These are phyloP conservation scores for Naso thynnoides DNA, from an alignment of 2,797 vertebrate species.

Conservation along the genomic window DNA sequence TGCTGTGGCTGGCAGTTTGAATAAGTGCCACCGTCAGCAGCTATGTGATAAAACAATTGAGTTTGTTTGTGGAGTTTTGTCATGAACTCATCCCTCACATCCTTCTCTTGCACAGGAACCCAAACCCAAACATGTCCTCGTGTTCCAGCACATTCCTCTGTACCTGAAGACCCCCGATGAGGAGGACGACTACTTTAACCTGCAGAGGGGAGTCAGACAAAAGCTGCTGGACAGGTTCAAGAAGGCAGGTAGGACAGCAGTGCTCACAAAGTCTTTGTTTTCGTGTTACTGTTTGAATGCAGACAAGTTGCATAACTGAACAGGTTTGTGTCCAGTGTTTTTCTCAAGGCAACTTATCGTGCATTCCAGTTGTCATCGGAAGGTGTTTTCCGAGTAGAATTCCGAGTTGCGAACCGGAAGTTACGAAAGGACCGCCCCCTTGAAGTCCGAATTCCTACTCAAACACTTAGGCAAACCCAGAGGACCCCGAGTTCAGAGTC, in stretches of 20 bases:
- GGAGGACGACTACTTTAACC: slow-evolving; percentile 94
- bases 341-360: slow-evolving; percentile 6
- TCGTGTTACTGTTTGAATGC: neutral
- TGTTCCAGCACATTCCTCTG: slow-evolving; percentile 97
- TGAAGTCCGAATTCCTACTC: too few species aligned
- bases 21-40: neutral
- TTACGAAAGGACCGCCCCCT: too few species aligned
- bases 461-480: too few species aligned
- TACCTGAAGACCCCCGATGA: slow-evolving; percentile 89
- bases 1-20: slow-evolving; percentile 17
- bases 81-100: slow-evolving; percentile 2
- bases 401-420: too few species aligned
- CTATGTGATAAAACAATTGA: slow-evolving; percentile 6
- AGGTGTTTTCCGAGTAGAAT: too few species aligned
- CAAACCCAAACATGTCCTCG: slow-evolving; percentile 87
- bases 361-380: too few species aligned
- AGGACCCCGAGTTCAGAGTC: too few species aligned
- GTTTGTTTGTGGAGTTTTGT: neutral
- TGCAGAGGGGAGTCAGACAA: slow-evolving; percentile 85
- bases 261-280: neutral
- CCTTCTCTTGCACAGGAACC: slow-evolving; percentile 58
- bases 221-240: slow-evolving; percentile 89
- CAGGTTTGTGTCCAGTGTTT: slow-evolving; percentile 1
- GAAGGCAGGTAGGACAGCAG: slow-evolving; percentile 85
- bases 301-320: neutral